Evolutionary conservation across 2,888 invertebrate species (phyloP).

Genomic region (Phaedon cochleariae): DNA sequence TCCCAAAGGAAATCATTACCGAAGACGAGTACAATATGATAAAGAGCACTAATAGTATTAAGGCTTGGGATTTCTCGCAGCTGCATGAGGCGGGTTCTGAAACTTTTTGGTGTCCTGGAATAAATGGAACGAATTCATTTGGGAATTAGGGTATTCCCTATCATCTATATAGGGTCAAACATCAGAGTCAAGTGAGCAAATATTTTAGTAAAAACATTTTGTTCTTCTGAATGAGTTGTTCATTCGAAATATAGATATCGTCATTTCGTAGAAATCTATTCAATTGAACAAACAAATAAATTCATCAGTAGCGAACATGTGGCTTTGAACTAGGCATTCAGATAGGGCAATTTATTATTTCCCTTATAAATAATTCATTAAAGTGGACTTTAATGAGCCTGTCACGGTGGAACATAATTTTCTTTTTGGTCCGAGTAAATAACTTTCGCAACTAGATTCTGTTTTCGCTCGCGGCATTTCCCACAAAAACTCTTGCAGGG

Average conservation of each 20-base stretch:
- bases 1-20: slow-evolving; percentile 29
- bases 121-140: too few relatives aligned
- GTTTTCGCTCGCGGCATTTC: neutral
- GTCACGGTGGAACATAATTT: neutral
- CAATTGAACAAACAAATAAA: too few relatives aligned
- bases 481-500: neutral
- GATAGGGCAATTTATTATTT: neutral
- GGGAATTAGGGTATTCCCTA: too few relatives aligned
- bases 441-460: neutral
- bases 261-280: too few relatives aligned
- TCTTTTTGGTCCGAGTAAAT: neutral
- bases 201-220: too few relatives aligned
- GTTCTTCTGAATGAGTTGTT: too few relatives aligned
- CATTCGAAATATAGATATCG: too few relatives aligned
- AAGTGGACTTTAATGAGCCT: neutral
- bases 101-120: too few relatives aligned
- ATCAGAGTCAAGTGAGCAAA: too few relatives aligned
- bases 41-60: slow-evolving; percentile 34
- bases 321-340: neutral
- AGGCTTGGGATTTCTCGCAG: neutral
- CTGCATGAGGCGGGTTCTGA: too few relatives aligned
- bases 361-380: neutral
- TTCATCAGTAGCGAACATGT: neutral
- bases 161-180: too few relatives aligned
- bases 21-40: slow-evolving; percentile 24